Conservation (phyloP, 2,113 vertebrate species). For the Falco punctatus region DNA sequence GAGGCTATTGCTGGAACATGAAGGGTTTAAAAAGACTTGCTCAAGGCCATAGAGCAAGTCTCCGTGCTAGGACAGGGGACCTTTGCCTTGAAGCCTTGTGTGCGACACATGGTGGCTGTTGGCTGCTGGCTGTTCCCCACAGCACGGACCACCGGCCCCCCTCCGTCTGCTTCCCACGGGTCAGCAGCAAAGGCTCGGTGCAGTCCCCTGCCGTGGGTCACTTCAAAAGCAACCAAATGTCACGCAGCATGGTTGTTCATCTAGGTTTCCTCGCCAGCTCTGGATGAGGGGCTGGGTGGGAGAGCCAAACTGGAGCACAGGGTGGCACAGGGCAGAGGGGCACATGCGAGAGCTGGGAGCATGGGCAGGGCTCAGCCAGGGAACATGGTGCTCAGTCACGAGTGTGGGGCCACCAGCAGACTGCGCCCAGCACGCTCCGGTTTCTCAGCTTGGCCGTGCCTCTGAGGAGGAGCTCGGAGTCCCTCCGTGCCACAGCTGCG, state of each 20-base stretch:
- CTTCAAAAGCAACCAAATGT: neutral
- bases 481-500: neutral
- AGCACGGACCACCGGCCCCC: neutral
- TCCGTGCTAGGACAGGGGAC: neutral
- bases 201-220: neutral
- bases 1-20: neutral
- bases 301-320: rapidly evolving
- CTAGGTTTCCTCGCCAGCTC: neutral
- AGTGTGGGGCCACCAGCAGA: neutral
- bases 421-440: rapidly evolving
- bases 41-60: neutral
- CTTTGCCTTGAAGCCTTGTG: neutral
- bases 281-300: neutral
- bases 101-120: neutral
- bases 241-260: rapidly evolving
- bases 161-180: neutral
- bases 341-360: rapidly evolving
- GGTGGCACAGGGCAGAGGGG: rapidly evolving
- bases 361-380: neutral
- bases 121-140: neutral
- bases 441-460: neutral
- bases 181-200: neutral
- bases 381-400: neutral
- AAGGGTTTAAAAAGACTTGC: neutral
- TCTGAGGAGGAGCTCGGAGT: neutral